Base-by-base conservation (phyloP, 2,797 vertebrate genomes). In the Fringilla coelebs region DNA sequence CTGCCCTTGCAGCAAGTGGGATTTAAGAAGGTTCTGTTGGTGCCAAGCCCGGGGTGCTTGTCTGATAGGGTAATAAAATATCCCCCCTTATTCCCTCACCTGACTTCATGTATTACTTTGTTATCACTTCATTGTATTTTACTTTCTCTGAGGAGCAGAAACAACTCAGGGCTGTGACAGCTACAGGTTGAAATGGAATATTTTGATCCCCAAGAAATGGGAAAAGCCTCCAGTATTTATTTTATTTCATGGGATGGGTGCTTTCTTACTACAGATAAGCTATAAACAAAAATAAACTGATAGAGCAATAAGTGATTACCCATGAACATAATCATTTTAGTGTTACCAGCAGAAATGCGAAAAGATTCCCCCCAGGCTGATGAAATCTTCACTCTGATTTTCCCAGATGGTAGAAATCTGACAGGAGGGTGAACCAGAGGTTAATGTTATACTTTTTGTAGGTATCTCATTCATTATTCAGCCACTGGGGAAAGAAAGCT, bases 401-500 rank as follows among this genome's bases (percentile, higher is more conserved):
- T 81, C 85, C 49, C 74, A 86, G 79, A 54, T 92, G 76, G n/a
- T 79, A 48, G 45, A 93, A 85, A 70, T 76, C 48, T 8, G 17
- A 52, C 76, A 93, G 89, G 89, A 89, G 87, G 95, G 91, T 95
- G 85, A 95, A 94, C 38, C 41, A 67, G 91, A 88, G 96, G 79
- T 95, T 95, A 88, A 84, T 46, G 34, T 57, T 94, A 40, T 8
- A 65, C 40, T 91, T 94, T 84, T 31, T 88, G 76, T 83, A 82
- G 76, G 48, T 87, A 89, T 92, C 73, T 85, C 81, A 77, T 94
- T 96, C 66, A 77, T 96, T 96, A 87, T 85, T 29, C 46, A 77
- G 13, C 68, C 77, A 61, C 58, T 51, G 54, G 96, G 91, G 45
- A 88, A 91, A 91, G 74, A 51, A 76, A 74, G 46, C 76, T 52